phyloP scores from a whole-genome alignment of 2,797 vertebrate genomes.

The Perodicticus potto region DNA sequence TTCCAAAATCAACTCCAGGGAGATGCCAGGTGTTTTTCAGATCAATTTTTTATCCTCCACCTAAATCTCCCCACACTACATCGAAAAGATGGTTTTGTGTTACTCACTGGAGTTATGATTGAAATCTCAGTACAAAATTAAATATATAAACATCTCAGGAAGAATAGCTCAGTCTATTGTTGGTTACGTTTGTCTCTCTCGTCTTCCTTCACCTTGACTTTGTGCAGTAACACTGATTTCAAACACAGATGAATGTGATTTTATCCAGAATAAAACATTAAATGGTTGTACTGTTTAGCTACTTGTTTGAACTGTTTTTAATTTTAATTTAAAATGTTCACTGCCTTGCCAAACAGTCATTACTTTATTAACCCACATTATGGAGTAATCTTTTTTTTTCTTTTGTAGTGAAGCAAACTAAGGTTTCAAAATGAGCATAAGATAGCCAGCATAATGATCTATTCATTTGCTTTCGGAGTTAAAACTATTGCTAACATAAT shows the following conservation, averaged over 20 bases:
- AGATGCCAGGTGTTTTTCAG: background rate
- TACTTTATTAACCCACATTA: background rate
- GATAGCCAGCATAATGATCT: background rate
- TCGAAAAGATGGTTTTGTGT: background rate
- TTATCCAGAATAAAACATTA: background rate
- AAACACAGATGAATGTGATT: background rate
- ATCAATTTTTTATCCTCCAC: background rate
- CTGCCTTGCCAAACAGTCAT: background rate
- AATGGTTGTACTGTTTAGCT: background rate
- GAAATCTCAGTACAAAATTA: background rate
- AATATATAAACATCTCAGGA: rapidly evolving
- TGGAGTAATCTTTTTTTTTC: background rate
- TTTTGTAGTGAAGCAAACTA: background rate
- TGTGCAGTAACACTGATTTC: background rate
- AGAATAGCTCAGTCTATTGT: background rate
- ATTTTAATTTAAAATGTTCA: background rate
- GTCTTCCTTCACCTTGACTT: background rate
- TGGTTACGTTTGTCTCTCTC: too few relatives aligned
- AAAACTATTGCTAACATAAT: background rate
- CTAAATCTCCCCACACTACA: background rate
- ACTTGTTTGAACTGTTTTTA: background rate
- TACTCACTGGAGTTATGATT: background rate
- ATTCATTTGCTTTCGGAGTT: background rate
- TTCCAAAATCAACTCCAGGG: too few relatives aligned
- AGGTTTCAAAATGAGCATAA: background rate